phyloP scores from a whole-genome alignment of 2,113 vertebrate genomes.

The Platycercus adscitus region DNA sequence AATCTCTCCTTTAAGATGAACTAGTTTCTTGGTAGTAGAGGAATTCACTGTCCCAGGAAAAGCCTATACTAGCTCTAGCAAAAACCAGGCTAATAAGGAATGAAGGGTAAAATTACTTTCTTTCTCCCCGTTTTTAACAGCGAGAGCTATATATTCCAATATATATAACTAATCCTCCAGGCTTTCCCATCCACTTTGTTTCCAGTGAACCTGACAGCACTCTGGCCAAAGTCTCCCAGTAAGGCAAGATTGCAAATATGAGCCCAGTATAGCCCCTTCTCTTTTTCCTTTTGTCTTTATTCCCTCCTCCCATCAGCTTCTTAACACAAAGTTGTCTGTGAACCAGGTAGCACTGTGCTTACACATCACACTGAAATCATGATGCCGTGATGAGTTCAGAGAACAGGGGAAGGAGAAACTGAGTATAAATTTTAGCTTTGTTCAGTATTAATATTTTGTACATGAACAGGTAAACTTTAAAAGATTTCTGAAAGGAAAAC shows the following conservation, averaged over 20 bases:
- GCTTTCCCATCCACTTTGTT: background rate
- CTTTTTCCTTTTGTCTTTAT: background rate
- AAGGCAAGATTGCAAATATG: background rate
- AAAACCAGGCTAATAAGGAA: background rate
- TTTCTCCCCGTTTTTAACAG: background rate
- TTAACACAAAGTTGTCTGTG: background rate
- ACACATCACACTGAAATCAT: background rate
- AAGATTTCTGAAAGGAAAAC: background rate
- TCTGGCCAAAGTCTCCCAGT: background rate
- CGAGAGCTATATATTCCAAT: fast-evolving
- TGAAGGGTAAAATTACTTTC: background rate
- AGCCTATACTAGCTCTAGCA: background rate
- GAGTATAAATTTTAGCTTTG: background rate
- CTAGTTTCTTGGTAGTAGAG: background rate
- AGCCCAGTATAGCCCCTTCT: background rate
- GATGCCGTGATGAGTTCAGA: background rate
- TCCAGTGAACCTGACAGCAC: background rate
- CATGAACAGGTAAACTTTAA: background rate
- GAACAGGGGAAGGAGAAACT: background rate
- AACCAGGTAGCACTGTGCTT: background rate
- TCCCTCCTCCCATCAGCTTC: background rate
- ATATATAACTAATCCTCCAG: background rate
- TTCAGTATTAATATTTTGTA: background rate
- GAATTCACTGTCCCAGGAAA: background rate
- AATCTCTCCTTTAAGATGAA: background rate